Evolutionary conservation across 2,888 invertebrate genomes (phyloP).

Genomic region (Synanthedon myopaeformis): DNA sequence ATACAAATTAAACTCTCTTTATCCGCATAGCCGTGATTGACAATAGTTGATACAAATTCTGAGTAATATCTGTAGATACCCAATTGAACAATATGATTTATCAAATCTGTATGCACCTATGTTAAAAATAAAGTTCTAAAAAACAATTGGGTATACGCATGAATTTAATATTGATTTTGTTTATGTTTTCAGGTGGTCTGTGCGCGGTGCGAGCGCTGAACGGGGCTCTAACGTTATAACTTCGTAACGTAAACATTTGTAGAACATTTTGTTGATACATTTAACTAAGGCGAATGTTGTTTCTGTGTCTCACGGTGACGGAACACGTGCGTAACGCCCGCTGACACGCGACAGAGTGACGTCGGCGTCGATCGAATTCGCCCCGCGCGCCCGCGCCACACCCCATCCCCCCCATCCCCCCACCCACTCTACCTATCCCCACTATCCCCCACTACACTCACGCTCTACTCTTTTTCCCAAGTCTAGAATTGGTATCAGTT

Average conservation of each 20-base stretch:
- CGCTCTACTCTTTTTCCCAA: conserved; percentile 3
- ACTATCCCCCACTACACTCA: conserved; percentile 9
- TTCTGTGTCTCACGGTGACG: conserved; percentile 50
- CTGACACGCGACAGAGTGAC: conserved; percentile 28
- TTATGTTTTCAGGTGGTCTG: conserved; percentile 37
- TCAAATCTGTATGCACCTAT: too few relatives aligned
- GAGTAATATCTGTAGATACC: too few relatives aligned
- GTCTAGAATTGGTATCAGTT: too few relatives aligned
- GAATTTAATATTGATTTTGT: neutral
- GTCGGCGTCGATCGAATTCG: conserved; percentile 19
- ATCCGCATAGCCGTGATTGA: too few relatives aligned
- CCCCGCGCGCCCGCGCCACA: conserved; percentile 29
- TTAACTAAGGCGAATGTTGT: conserved; percentile 58
- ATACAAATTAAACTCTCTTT: too few relatives aligned
- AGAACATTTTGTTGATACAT: conserved; percentile 67
- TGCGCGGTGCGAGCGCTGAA: conserved; percentile 33
- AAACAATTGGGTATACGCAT: too few relatives aligned
- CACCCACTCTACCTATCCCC: neutral
- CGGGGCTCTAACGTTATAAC: conserved; percentile 24
- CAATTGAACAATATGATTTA: too few relatives aligned
- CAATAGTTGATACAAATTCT: too few relatives aligned
- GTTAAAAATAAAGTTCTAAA: too few relatives aligned
- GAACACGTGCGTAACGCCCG: conserved; percentile 14
- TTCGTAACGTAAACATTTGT: conserved; percentile 38
- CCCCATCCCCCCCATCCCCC: conserved; percentile 1